Conservation (phyloP, 37 sponge, comb jelly and placozoan genomes). For the Mnemiopsis leidyi region DNA sequence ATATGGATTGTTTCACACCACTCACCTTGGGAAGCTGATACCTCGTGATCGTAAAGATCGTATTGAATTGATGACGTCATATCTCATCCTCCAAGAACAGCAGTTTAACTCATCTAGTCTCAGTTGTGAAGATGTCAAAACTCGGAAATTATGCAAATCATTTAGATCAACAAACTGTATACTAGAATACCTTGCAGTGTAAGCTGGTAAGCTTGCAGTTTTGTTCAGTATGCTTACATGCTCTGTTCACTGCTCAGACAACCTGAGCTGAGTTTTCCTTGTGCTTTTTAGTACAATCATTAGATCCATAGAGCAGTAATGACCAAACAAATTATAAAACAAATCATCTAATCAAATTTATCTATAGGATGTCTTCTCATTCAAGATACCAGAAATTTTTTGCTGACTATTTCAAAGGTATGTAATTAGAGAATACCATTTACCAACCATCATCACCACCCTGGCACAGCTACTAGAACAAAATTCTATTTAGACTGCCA, state of each 20-base stretch:
- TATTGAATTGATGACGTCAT: neutral
- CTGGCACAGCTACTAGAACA: too few relatives aligned
- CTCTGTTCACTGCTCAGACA: too few relatives aligned
- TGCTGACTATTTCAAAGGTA: slow-evolving; percentile 49
- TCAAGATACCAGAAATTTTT: slow-evolving; percentile 48
- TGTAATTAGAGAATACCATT: too few relatives aligned
- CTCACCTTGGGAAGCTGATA: neutral
- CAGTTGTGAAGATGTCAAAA: too few relatives aligned
- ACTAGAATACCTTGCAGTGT: neutral
- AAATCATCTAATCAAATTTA: neutral
- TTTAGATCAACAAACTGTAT: neutral
- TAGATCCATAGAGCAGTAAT: neutral
- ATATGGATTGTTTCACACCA: too few relatives aligned
- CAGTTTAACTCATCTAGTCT: too few relatives aligned
- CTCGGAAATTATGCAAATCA: too few relatives aligned
- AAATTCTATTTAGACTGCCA: too few relatives aligned
- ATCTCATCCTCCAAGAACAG: neutral
- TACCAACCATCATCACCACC: too few relatives aligned
- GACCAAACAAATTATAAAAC: neutral
- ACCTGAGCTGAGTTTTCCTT: too few relatives aligned
- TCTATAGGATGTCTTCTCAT: slow-evolving; percentile 19
- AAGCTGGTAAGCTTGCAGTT: neutral
- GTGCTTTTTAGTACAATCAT: too few relatives aligned
- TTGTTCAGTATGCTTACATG: neutral
- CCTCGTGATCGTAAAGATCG: neutral